phyloP scores from a whole-genome alignment of 92 coral and sea anemone species.

The Umimayanthus kanabou region DNA sequence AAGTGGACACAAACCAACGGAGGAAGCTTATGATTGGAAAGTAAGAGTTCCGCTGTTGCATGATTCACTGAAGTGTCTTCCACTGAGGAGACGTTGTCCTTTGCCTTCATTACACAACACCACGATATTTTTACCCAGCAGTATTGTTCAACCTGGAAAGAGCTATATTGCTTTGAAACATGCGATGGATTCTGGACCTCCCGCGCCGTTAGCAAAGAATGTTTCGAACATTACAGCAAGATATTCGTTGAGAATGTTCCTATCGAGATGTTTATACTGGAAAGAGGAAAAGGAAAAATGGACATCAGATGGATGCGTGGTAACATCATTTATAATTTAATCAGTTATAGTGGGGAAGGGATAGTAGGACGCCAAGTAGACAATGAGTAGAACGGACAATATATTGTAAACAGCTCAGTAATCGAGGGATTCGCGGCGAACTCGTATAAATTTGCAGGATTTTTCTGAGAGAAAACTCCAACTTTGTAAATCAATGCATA shows the following conservation, averaged over 20 bases:
- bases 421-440: too few relatives aligned
- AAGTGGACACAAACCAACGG: neutral
- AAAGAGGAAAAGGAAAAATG: constrained; percentile 55
- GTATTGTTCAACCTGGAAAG: neutral
- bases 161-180: neutral
- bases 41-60: neutral
- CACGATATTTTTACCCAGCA: constrained; percentile 4
- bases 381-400: too few relatives aligned
- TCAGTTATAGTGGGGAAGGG: neutral
- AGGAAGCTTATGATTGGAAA: constrained; percentile 12
- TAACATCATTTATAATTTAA: constrained; percentile 5
- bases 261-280: constrained; percentile 73
- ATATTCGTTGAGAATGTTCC: constrained; percentile 53
- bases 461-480: too few relatives aligned
- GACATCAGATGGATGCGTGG: constrained; percentile 71
- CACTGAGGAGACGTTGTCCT: neutral
- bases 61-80: neutral
- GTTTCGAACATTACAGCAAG: constrained; percentile 50
- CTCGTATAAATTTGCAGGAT: too few relatives aligned
- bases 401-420: too few relatives aligned
- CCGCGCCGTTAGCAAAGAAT: constrained; percentile 20
- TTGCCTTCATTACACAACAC: constrained; percentile 4
- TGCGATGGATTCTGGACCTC: neutral
- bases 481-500: too few relatives aligned
- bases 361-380: too few relatives aligned